phyloP scores from a whole-genome alignment of 2,888 invertebrate genomes.

The Dendrolimus houi region DNA sequence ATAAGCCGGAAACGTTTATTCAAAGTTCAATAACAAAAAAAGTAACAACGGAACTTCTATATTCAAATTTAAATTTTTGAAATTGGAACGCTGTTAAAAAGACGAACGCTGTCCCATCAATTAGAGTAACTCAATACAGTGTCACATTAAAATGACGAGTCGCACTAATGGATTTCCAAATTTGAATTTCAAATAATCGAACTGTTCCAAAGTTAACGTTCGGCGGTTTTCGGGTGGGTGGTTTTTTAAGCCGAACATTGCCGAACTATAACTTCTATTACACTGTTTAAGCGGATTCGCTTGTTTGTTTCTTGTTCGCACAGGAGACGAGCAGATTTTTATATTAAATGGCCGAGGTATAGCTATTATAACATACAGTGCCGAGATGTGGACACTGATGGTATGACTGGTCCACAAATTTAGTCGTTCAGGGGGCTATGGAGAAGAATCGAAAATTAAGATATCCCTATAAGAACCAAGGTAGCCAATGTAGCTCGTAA shows the following conservation, averaged over 20 bases:
- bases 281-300: no score
- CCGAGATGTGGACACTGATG: no score
- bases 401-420: no score
- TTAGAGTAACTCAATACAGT: constrained; percentile 74
- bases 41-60: constrained; percentile 33
- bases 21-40: constrained; percentile 15
- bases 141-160: constrained; percentile 75
- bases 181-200: constrained; percentile 67
- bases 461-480: no score
- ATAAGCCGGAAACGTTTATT: constrained; percentile 18
- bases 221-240: constrained; percentile 44
- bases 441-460: no score
- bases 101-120: constrained; percentile 53
- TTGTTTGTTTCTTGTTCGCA: no score
- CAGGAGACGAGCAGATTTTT: no score
- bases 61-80: constrained; percentile 45
- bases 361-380: no score
- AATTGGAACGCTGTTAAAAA: constrained; percentile 47
- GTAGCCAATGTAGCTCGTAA: no score
- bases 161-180: constrained; percentile 72
- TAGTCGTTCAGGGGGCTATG: no score
- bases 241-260: constrained; percentile 4
- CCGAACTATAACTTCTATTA: no score
- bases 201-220: constrained; percentile 17
- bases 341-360: no score